Conservation (phyloP, 2,113 vertebrate genomes). For the Gracilinanus agilis region DNA sequence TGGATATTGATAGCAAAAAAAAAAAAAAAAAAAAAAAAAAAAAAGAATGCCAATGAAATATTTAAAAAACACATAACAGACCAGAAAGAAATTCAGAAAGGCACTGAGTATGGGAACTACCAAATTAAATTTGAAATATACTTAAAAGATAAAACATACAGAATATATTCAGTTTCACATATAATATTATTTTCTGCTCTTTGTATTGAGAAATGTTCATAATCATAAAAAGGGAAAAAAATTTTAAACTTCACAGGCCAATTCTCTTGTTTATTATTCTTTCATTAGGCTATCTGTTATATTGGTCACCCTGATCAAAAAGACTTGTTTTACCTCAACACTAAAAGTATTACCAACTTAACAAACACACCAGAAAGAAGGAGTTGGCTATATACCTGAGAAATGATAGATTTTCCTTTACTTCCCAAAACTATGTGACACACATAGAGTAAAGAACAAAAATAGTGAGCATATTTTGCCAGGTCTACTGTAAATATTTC, state of each 20-base stretch:
- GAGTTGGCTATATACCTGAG: neutral
- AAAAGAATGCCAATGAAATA: neutral
- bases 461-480: neutral
- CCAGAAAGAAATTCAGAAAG: neutral
- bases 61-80: neutral
- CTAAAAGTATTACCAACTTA: slow-evolving; percentile 21
- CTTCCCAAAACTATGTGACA: slow-evolving; percentile 32
- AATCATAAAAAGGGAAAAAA: neutral
- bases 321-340: neutral
- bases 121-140: neutral
- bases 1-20: neutral
- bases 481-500: neutral
- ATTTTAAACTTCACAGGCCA: neutral
- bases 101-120: neutral
- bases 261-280: neutral
- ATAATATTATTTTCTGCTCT: neutral
- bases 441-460: neutral
- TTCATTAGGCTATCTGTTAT: slow-evolving; percentile 4
- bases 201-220: neutral
- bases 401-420: slow-evolving; percentile 26
- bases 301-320: slow-evolving; percentile 22
- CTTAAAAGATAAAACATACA: neutral
- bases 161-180: neutral
- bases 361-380: slow-evolving; percentile 24
- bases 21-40: no score